Evolutionary conservation across 37 sponge, comb jelly and placozoan species (phyloP).

Genomic region (Mnemiopsis leidyi): DNA sequence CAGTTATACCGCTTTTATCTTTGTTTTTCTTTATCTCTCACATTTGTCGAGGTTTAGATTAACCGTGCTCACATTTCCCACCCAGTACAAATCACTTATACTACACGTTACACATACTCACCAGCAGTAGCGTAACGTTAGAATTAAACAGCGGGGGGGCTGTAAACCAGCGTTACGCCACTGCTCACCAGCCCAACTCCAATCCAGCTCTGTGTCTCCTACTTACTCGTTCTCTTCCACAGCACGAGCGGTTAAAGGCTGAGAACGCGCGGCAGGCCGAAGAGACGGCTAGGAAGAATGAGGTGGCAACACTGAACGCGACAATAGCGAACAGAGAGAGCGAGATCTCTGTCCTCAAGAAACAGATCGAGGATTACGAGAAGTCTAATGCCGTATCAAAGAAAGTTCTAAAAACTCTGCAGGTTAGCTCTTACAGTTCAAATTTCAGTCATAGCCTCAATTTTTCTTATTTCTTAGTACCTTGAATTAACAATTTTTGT

Average conservation of each 20-base stretch:
- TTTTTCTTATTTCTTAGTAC: too few species aligned
- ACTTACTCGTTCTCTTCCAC: neutral
- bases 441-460: too few species aligned
- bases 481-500: too few species aligned
- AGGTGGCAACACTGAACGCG: conserved; percentile 21
- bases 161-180: too few species aligned
- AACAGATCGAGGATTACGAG: neutral
- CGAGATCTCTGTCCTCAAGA: conserved; percentile 13
- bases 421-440: too few species aligned
- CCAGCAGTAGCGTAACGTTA: neutral
- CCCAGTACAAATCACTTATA: too few species aligned
- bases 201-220: neutral
- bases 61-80: too few species aligned
- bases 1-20: neutral
- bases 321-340: neutral
- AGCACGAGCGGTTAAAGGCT: conserved; percentile 49
- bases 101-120: neutral
- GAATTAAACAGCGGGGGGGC: too few species aligned
- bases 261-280: conserved; percentile 20
- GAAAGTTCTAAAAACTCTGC: conserved; percentile 21
- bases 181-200: neutral
- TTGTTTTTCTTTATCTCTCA: neutral
- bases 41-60: neutral
- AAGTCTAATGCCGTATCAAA: neutral
- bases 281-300: conserved; percentile 32